These are phyloP conservation scores for Trachelus troglodyta DNA, from an alignment of 2,888 invertebrate genomes.

Conservation along the genomic window DNA sequence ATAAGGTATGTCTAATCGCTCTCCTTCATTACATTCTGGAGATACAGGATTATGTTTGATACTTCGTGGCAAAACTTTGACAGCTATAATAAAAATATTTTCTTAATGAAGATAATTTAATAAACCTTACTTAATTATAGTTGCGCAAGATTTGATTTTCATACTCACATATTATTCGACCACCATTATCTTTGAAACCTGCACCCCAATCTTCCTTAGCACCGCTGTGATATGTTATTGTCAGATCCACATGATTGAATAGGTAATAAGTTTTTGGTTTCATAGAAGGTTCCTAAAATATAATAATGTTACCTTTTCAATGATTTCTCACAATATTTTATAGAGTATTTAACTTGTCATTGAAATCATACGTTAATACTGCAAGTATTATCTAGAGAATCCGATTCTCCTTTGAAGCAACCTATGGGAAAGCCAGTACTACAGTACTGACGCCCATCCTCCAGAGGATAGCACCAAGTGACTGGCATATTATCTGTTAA, in stretches of 20 bases:
- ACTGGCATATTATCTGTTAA: conserved; percentile 97
- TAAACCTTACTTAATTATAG: not conserved
- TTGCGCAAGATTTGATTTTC: not conserved
- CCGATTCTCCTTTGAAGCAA: conserved; percentile 79
- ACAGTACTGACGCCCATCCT: conserved; percentile 83
- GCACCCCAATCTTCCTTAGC: conserved; percentile 88
- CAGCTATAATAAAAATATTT: conserved; percentile 61
- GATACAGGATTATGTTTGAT: conserved; percentile 65
- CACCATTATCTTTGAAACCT: conserved; percentile 82
- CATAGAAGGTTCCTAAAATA: conserved; percentile 68
- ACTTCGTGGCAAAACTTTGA: conserved; percentile 68
- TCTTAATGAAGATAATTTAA: not conserved
- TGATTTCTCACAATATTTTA: not conserved
- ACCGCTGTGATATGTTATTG: conserved; percentile 93
- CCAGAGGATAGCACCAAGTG: conserved; percentile 91
- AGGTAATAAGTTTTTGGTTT: conserved; percentile 85
- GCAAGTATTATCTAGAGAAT: conserved; percentile 48
- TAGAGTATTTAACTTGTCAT: not conserved
- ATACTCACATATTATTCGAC: conserved; percentile 79
- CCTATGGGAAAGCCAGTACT: conserved; percentile 98
- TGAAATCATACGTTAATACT: conserved; percentile 45
- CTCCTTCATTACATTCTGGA: conserved; percentile 63
- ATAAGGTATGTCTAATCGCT: conserved; percentile 79
- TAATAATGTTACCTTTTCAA: not conserved
- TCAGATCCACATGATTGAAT: conserved; percentile 96